Conservation (phyloP, 2,888 invertebrate species). For the Caenorhabditis sp. region DNA sequence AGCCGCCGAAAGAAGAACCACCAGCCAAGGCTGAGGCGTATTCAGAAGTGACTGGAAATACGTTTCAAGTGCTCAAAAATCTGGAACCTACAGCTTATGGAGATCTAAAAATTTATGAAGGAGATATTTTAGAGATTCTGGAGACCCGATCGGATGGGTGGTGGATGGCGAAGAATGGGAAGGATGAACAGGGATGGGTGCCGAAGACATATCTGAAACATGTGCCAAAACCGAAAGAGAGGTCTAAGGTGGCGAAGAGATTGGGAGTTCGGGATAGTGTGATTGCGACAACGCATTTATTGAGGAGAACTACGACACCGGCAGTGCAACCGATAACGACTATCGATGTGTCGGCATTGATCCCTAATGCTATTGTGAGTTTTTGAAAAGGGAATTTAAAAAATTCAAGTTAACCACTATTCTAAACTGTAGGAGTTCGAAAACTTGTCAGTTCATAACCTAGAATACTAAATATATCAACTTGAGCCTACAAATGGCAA, state of each 20-base stretch:
- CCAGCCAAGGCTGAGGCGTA: not conserved
- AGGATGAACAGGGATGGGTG: conserved; percentile 47
- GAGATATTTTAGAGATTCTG: conserved; percentile 40
- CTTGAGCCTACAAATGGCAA: no score
- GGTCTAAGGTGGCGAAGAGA: conserved; percentile 19
- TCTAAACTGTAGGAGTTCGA: no score
- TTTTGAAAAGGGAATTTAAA: no score
- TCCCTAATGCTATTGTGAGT: not conserved
- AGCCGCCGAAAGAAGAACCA: conserved; percentile 1
- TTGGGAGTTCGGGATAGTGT: conserved; percentile 30
- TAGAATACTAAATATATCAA: no score
- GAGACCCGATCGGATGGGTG: conserved; percentile 57
- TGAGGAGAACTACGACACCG: not conserved
- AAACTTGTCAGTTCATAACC: no score
- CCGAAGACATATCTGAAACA: conserved; percentile 52
- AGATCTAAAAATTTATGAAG: conserved; percentile 46
- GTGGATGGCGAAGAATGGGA: conserved; percentile 51
- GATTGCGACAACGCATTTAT: conserved; percentile 8
- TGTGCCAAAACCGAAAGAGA: conserved; percentile 10
- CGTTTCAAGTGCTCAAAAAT: conserved; percentile 45
- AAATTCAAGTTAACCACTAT: no score
- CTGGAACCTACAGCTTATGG: conserved; percentile 30
- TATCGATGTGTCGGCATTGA: not conserved
- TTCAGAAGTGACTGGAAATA: conserved; percentile 33
- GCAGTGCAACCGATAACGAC: not conserved